phyloP scores from a whole-genome alignment of 2,113 vertebrate species.

The Ochotona princeps region DNA sequence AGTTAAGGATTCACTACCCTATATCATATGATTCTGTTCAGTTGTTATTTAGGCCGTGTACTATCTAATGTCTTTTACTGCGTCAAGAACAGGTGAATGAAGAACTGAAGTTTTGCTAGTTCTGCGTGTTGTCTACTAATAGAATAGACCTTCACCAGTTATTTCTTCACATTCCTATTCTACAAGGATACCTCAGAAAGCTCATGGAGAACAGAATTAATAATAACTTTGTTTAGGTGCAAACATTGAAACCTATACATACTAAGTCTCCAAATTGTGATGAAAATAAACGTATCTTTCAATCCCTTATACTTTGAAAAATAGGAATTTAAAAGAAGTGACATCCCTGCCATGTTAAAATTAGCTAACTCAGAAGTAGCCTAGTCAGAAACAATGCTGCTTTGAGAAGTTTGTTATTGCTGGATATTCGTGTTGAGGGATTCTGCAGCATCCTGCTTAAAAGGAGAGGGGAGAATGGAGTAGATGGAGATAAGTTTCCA shows the following conservation, averaged over 20 bases:
- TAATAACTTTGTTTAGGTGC: too few species aligned
- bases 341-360: background rate
- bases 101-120: background rate
- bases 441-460: background rate
- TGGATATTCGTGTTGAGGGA: background rate
- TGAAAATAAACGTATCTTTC: too few species aligned
- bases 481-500: background rate
- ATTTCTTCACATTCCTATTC: background rate
- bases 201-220: too few species aligned
- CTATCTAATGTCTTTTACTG: background rate
- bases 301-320: too few species aligned
- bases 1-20: background rate
- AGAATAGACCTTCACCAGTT: background rate
- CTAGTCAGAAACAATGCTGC: background rate
- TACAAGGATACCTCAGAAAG: background rate
- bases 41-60: background rate
- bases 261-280: too few species aligned
- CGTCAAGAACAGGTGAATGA: background rate
- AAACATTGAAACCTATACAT: too few species aligned
- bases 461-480: background rate
- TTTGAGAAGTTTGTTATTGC: background rate
- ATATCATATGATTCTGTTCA: background rate
- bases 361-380: background rate
- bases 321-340: background rate
- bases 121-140: background rate